phyloP scores from a whole-genome alignment of 2,797 vertebrate genomes.

The Meriones psammophilus region DNA sequence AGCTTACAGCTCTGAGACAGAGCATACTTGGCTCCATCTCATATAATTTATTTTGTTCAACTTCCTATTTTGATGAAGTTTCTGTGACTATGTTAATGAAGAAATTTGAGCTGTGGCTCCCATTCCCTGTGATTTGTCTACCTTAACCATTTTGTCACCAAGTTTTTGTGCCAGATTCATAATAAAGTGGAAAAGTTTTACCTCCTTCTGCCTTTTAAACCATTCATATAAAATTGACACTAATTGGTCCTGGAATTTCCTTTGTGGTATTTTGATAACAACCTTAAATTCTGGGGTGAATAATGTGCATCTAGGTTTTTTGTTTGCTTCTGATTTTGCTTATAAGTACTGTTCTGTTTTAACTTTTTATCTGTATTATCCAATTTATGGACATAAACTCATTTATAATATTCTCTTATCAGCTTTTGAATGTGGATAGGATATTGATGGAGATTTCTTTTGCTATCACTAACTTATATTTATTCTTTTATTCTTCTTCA shows the following conservation, averaged over 20 bases:
- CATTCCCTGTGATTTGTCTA: neutral
- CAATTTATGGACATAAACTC: neutral
- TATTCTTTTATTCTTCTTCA: neutral
- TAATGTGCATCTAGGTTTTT: neutral
- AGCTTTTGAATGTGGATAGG: neutral
- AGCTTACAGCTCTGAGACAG: neutral
- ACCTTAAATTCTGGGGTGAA: constrained; percentile 26
- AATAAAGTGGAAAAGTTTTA: neutral
- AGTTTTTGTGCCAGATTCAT: neutral
- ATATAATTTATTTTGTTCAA: neutral
- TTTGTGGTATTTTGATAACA: constrained; percentile 33
- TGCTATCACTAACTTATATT: neutral
- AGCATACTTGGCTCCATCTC: neutral
- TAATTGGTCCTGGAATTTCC: neutral
- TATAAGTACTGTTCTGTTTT: neutral
- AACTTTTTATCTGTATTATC: constrained; percentile 5
- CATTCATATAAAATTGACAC: neutral
- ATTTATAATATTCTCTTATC: neutral
- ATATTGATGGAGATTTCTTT: neutral
- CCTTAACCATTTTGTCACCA: constrained; percentile 25
- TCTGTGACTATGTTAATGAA: neutral
- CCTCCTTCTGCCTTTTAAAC: neutral
- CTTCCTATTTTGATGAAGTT: constrained; percentile 20
- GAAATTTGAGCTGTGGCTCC: neutral
- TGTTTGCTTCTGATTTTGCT: constrained; percentile 12